Conservation (phyloP, 2,113 vertebrate genomes). For the Pelmatolapia mariae region DNA sequence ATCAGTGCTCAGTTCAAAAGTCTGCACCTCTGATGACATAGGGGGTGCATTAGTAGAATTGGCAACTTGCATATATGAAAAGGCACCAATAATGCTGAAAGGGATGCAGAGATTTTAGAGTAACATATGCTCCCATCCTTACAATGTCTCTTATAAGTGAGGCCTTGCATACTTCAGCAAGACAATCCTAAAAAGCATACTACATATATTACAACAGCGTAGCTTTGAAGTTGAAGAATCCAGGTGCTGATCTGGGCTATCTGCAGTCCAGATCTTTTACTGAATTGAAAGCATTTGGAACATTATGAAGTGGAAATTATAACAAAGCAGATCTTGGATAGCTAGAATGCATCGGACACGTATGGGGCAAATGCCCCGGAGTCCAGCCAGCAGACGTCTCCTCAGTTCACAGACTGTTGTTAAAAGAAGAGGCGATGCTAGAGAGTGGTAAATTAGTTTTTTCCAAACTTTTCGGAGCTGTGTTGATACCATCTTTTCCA, state of each 20-base stretch:
- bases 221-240: not conserved
- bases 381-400: not conserved
- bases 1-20: not conserved
- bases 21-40: not conserved
- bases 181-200: not conserved
- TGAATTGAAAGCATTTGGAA: not conserved
- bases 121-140: fast-evolving
- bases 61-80: fast-evolving
- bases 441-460: fast-evolving
- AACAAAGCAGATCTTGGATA: not conserved
- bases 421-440: not conserved
- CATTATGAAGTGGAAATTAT: not conserved
- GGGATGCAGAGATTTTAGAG: not conserved
- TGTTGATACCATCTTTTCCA: not conserved
- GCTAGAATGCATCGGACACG: not conserved
- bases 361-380: fast-evolving
- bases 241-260: not conserved
- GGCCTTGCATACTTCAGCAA: not conserved
- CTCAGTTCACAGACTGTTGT: not conserved
- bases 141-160: fast-evolving
- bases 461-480: fast-evolving
- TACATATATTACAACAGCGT: not conserved
- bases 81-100: not conserved
- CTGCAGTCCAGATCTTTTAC: not conserved
- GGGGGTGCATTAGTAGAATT: not conserved